These are phyloP conservation scores for Australoheros facetus DNA, from an alignment of 2,797 vertebrate species.

Conservation along the genomic window DNA sequence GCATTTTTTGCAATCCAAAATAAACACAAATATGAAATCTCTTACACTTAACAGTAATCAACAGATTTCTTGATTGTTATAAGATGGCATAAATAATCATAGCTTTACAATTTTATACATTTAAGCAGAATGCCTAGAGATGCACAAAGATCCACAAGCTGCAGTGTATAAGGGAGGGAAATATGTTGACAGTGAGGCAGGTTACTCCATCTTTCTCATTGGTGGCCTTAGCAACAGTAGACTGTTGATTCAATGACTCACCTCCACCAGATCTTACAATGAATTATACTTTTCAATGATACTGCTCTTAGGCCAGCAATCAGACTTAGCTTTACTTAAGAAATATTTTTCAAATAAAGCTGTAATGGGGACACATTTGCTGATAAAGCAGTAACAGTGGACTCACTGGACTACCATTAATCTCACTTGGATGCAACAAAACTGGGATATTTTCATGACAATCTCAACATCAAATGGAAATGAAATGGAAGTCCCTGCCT, in stretches of 20 bases:
- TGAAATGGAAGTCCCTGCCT: background rate
- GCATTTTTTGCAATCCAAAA: constrained; percentile 16
- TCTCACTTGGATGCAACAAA: background rate
- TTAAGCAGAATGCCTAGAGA: background rate
- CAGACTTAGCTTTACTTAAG: background rate
- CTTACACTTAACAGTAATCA: background rate
- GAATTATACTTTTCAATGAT: constrained; percentile 43
- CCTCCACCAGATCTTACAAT: constrained; percentile 45
- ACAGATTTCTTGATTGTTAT: background rate
- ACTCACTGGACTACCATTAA: background rate
- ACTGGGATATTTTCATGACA: constrained; percentile 2
- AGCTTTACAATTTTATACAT: background rate
- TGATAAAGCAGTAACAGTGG: background rate
- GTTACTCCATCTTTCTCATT: constrained; percentile 54
- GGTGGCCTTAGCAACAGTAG: constrained; percentile 71
- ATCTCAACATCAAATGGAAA: constrained; percentile 23
- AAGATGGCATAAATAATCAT: background rate
- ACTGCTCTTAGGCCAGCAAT: constrained; percentile 12
- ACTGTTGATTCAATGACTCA: constrained; percentile 69
- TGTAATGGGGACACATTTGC: background rate
- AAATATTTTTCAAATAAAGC: background rate
- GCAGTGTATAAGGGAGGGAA: constrained; percentile 11
- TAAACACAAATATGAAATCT: background rate
- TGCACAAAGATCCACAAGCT: constrained; percentile 12
- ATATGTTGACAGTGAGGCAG: constrained; percentile 36